A percentile compares a stretch with the other conserved stretches of the same genome.
These are phyloP conservation scores for Toxotes lorentzi DNA, from an alignment of 2,797 vertebrate species.

Conservation along the genomic window DNA sequence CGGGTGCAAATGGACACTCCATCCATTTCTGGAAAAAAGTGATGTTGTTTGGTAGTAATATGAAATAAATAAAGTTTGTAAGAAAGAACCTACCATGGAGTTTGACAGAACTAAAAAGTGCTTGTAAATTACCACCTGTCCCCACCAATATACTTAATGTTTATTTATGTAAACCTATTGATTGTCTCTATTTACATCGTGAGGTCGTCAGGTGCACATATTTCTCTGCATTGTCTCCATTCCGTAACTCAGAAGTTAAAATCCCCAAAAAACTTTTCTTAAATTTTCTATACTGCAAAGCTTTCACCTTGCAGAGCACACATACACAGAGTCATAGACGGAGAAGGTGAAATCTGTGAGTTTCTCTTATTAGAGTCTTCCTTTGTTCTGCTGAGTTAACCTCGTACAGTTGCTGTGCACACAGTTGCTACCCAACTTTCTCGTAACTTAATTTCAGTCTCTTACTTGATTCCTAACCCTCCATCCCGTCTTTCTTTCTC, in stretches of 20 bases:
- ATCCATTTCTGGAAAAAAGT: too few species aligned
- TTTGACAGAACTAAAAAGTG: neutral
- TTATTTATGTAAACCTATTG: neutral
- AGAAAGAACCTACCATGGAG: neutral
- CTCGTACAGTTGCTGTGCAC: neutral
- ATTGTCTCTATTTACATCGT: neutral
- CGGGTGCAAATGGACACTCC: too few species aligned
- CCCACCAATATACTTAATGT: too few species aligned
- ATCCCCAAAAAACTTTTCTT: neutral
- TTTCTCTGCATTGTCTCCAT: neutral
- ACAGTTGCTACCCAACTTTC: neutral
- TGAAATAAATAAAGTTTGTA: neutral
- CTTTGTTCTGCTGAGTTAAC: constrained; percentile 10
- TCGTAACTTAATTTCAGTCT: neutral
- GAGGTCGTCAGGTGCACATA: too few species aligned
- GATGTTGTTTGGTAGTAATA: neutral
- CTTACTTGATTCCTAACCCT: neutral
- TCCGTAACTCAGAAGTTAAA: neutral
- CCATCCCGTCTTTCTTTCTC: neutral
- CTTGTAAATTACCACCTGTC: neutral
- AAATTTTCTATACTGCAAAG: neutral
- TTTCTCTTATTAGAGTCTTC: neutral
- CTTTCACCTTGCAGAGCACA: neutral
- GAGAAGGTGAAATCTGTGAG: neutral
- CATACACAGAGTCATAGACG: too few species aligned